These are phyloP conservation scores for Schizotus pectinicornis DNA, from an alignment of 2,888 invertebrate species.

Conservation along the genomic window DNA sequence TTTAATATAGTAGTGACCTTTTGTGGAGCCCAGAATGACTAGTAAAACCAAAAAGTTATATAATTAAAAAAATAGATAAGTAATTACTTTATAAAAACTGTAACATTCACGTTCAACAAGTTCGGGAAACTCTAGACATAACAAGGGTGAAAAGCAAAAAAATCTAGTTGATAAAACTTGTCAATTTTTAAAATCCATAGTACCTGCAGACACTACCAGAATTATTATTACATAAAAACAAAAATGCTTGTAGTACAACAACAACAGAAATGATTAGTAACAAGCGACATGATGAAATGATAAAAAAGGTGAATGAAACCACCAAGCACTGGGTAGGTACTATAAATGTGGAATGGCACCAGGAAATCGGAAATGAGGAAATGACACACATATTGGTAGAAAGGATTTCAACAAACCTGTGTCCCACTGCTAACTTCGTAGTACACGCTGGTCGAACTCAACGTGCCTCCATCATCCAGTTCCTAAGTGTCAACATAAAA, in stretches of 20 bases:
- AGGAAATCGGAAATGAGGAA: neutral
- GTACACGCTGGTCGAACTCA: constrained; percentile 55
- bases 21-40: neutral
- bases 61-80: constrained; percentile 21
- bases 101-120: neutral
- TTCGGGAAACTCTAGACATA: neutral
- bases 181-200: constrained; percentile 4
- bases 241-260: constrained; percentile 7
- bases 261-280: constrained; percentile 34
- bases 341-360: constrained; percentile 9
- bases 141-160: no score
- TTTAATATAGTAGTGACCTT: neutral
- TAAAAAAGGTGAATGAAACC: no score
- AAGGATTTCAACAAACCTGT: constrained; percentile 58
- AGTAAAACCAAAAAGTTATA: constrained; percentile 17
- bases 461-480: constrained; percentile 57
- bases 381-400: constrained; percentile 42
- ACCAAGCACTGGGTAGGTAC: constrained; percentile 2
- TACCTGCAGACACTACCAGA: constrained; percentile 2
- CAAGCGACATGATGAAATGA: neutral
- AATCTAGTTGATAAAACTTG: no score
- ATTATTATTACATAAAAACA: constrained; percentile 9
- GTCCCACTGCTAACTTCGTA: constrained; percentile 56
- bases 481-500: constrained; percentile 58
- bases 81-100: constrained; percentile 32